Evolutionary conservation across 2,113 vertebrate genomes (phyloP).

Genomic region (Furnarius figulus): DNA sequence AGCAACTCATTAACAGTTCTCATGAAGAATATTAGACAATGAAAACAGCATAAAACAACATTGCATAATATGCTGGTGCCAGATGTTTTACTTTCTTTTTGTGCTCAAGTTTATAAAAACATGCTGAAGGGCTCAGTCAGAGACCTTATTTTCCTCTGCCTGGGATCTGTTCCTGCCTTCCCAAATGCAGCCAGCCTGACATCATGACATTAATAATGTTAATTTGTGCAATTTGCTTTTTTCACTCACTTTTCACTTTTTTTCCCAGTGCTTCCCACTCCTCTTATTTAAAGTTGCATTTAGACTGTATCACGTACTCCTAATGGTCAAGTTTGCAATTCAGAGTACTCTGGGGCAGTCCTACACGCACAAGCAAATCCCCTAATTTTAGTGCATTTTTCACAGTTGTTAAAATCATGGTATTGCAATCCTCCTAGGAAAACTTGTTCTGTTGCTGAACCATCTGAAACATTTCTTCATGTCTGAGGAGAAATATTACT

Average conservation of each 20-base stretch:
- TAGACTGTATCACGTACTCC: neutral
- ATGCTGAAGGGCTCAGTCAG: neutral
- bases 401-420: conserved; percentile 22
- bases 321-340: neutral
- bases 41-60: conserved; percentile 12
- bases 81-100: conserved; percentile 37
- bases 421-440: neutral
- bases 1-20: neutral
- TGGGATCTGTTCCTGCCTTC: neutral
- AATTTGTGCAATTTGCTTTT: neutral
- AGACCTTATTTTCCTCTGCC: neutral
- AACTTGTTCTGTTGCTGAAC: conserved; percentile 27
- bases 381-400: neutral
- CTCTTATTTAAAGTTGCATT: neutral
- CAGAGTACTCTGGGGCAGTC: neutral
- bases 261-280: neutral
- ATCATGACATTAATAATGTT: neutral
- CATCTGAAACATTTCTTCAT: conserved; percentile 30
- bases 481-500: conserved; percentile 32
- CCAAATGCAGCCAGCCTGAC: neutral
- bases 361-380: neutral
- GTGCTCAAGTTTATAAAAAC: conserved; percentile 49
- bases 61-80: conserved; percentile 52
- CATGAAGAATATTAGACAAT: neutral
- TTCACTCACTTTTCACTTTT: neutral